A percentile compares a stretch with the other conserved stretches of the same genome.
Evolutionary conservation across 1,140 invertebrate genomes (phyloP).

Genomic region (Leptinotarsa defecta): DNA sequence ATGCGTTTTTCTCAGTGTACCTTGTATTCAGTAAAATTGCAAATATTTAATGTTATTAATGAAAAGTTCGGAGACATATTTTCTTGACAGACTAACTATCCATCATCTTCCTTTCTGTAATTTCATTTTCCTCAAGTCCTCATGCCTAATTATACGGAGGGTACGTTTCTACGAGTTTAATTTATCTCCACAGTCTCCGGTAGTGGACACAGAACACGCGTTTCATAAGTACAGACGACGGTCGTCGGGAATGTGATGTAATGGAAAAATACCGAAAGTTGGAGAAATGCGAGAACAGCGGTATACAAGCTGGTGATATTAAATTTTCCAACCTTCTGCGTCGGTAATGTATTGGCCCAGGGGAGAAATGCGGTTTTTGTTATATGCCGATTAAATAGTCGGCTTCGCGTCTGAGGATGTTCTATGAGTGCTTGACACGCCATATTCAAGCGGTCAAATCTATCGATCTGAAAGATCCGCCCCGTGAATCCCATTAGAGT

Average conservation of each 20-base stretch:
- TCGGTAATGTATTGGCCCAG: constrained; percentile 50
- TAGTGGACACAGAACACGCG: constrained; percentile 46
- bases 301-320: constrained; percentile 54
- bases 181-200: constrained; percentile 35
- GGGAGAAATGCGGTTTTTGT: constrained; percentile 46
- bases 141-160: constrained; percentile 42
- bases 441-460: background rate
- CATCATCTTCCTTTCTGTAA: constrained; percentile 28
- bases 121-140: constrained; percentile 38
- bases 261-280: constrained; percentile 54
- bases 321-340: constrained; percentile 56
- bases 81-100: background rate
- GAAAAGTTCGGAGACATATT: no score
- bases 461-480: no score
- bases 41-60: no score
- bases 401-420: background rate
- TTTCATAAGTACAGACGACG: constrained; percentile 47
- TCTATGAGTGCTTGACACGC: background rate
- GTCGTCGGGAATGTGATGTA: constrained; percentile 45
- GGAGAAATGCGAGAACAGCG: constrained; percentile 47
- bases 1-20: no score
- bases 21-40: no score
- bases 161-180: constrained; percentile 34
- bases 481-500: no score
- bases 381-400: constrained; percentile 45